Conservation (phyloP, 2,113 vertebrate genomes). For the Regulus satrapa region DNA sequence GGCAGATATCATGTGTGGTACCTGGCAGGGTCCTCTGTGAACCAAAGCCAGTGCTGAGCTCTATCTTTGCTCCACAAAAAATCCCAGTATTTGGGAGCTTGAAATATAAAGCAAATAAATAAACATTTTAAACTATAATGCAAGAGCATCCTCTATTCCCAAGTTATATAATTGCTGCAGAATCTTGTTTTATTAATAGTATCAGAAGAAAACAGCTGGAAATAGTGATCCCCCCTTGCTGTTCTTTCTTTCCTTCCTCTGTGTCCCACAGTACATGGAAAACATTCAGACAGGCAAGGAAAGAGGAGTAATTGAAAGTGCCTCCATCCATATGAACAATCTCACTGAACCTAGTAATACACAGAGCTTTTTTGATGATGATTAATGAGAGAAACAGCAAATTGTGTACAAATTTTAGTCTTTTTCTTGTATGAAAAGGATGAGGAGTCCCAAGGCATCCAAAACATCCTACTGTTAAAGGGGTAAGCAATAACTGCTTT, state of each 20-base stretch:
- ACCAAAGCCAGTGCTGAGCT: not conserved
- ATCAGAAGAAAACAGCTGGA: not conserved
- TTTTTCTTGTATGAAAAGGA: not conserved
- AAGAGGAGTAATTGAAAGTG: not conserved
- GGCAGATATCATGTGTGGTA: not conserved
- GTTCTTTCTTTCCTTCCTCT: not conserved
- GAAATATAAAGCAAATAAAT: not conserved
- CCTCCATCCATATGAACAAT: constrained; percentile 8
- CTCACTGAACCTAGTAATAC: not conserved
- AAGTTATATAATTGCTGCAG: not conserved
- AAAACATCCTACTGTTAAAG: not conserved
- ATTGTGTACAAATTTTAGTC: not conserved
- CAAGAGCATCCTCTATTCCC: not conserved
- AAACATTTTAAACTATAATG: not conserved
- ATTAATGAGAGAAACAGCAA: not conserved
- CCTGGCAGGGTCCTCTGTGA: not conserved
- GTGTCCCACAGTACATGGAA: not conserved
- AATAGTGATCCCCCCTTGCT: not conserved
- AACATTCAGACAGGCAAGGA: not conserved
- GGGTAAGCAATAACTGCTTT: not conserved
- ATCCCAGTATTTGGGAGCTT: not conserved
- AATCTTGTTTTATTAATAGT: not conserved
- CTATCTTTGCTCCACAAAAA: not conserved
- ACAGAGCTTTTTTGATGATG: not conserved
- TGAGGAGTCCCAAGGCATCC: not conserved